A percentile compares a stretch with the other conserved stretches of the same genome.
phyloP scores from a whole-genome alignment of 1,140 invertebrate species.

The Phortica variegata region DNA sequence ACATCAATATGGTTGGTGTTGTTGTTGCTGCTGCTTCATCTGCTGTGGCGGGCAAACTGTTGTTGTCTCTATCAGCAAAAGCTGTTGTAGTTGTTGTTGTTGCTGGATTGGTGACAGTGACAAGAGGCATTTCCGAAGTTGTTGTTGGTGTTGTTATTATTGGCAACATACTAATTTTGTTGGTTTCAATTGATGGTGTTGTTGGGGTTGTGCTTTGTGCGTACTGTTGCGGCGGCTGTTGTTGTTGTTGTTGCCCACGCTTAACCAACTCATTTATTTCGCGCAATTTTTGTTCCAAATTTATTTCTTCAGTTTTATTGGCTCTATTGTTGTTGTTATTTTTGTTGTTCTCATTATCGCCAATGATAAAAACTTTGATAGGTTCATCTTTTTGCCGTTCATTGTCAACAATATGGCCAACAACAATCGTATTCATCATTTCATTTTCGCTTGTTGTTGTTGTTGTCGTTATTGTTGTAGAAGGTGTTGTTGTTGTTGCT shows the following conservation, averaged over 20 bases:
- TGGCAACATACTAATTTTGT: too few relatives aligned
- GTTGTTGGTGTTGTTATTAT: constrained; percentile 17
- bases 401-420: constrained; percentile 14
- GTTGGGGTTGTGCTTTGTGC: too few relatives aligned
- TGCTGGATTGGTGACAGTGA: not conserved
- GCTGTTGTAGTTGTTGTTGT: constrained; percentile 5
- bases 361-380: too few relatives aligned
- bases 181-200: constrained; percentile 7
- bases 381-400: not conserved
- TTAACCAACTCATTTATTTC: constrained; percentile 53
- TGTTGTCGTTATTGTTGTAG: constrained; percentile 1
- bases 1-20: constrained; percentile 12
- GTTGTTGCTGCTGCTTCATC: constrained; percentile 8
- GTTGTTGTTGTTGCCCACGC: constrained; percentile 26
- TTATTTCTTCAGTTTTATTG: constrained; percentile 31
- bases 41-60: constrained; percentile 11
- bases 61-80: constrained; percentile 5
- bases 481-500: constrained; percentile 18
- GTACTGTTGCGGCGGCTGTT: constrained; percentile 13
- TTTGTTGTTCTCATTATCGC: not conserved
- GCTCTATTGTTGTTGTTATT: not conserved
- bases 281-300: constrained; percentile 43
- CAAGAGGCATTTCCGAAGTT: too few relatives aligned
- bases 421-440: constrained; percentile 40
- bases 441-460: constrained; percentile 34